Conservation (phyloP, 2,113 vertebrate genomes). For the Crotalus helleri region DNA sequence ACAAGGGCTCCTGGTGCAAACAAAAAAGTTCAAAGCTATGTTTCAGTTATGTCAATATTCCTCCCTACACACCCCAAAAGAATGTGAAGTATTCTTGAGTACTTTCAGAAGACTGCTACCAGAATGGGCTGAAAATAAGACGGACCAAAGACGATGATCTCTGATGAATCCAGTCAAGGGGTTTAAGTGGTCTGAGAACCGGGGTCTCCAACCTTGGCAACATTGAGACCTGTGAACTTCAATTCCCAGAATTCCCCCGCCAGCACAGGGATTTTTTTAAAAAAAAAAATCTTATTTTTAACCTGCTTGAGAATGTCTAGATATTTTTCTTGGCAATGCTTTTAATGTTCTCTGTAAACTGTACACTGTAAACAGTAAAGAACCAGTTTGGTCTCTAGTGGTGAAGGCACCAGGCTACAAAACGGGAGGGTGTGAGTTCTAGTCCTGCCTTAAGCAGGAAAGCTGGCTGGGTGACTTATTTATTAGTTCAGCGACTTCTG, state of each 20-base stretch:
- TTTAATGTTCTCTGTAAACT: not conserved
- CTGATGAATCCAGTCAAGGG: not conserved
- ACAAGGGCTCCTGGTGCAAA: slow-evolving; percentile 12
- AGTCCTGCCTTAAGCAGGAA: not conserved
- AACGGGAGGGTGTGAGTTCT: not conserved
- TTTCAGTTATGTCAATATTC: slow-evolving; percentile 32
- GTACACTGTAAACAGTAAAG: not conserved
- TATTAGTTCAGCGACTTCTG: not conserved
- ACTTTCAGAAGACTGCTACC: slow-evolving; percentile 19
- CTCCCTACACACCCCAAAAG: not conserved
- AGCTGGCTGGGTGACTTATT: not conserved
- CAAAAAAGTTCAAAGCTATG: not conserved
- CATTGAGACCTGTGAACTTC: too few species aligned
- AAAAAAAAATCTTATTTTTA: not conserved
- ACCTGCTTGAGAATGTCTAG: not conserved
- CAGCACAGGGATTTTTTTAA: too few species aligned
- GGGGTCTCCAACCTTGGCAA: too few species aligned
- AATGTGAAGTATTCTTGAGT: not conserved
- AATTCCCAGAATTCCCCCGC: too few species aligned
- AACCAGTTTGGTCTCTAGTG: not conserved
- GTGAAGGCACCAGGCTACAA: not conserved
- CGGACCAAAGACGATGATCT: not conserved
- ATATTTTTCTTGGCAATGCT: not conserved
- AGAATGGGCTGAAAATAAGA: slow-evolving; percentile 1
- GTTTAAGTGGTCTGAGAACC: not conserved